phyloP scores from a whole-genome alignment of 2,888 invertebrate genomes.

The Drosophila paramelanica region DNA sequence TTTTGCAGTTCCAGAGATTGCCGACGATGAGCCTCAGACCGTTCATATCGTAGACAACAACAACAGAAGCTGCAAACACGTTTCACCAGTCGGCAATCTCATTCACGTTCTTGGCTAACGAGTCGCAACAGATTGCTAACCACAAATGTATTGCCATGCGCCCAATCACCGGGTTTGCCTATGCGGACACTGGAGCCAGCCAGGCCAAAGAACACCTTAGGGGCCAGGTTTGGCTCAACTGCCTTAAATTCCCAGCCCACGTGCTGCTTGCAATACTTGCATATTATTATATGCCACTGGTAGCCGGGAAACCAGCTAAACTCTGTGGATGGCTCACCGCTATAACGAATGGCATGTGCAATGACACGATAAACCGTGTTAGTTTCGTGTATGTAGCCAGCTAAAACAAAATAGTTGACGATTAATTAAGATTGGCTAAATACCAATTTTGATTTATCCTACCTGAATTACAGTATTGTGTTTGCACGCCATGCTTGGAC shows the following conservation, averaged over 20 bases:
- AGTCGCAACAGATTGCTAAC: slow-evolving; percentile 75
- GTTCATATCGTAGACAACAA: slow-evolving; percentile 36
- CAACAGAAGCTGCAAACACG: slow-evolving; percentile 58
- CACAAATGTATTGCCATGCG: slow-evolving; percentile 66
- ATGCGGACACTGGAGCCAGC: slow-evolving; percentile 87
- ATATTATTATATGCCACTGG: slow-evolving; percentile 92
- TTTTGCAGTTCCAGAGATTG: slow-evolving; percentile 18
- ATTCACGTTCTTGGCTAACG: slow-evolving; percentile 69
- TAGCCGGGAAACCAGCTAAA: slow-evolving; percentile 95
- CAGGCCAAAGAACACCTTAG: slow-evolving; percentile 90
- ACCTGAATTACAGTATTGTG: slow-evolving; percentile 92
- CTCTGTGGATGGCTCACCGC: slow-evolving; percentile 88
- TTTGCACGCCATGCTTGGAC: slow-evolving; percentile 92
- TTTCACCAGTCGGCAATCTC: slow-evolving; percentile 77
- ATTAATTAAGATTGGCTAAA: neutral
- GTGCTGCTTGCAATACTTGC: slow-evolving; percentile 88
- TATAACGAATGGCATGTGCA: slow-evolving; percentile 85
- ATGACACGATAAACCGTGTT: slow-evolving; percentile 88
- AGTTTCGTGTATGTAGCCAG: slow-evolving; percentile 92
- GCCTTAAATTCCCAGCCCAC: slow-evolving; percentile 94
- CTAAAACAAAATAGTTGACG: slow-evolving; percentile 63
- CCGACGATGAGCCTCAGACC: slow-evolving; percentile 9
- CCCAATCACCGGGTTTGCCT: slow-evolving; percentile 60
- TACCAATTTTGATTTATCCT: slow-evolving; percentile 5
- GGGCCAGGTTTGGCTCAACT: slow-evolving; percentile 87